Evolutionary conservation across 2,888 invertebrate genomes (phyloP), one percentile per base, ranked within the genome.

Genomic region (Drosophila robusta): DNA sequence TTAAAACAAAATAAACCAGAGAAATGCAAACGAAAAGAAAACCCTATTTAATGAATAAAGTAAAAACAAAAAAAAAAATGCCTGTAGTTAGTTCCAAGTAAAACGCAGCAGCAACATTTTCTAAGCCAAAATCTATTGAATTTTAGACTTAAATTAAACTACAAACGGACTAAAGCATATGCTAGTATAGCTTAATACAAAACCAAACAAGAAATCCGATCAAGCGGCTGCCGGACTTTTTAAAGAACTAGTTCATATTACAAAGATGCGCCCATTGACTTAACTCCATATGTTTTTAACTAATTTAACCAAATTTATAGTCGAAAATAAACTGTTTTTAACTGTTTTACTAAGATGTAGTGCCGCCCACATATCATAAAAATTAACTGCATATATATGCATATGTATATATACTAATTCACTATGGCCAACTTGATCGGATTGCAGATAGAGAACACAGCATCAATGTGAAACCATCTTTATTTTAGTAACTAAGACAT

Each of bases 21-120:
- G 42, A 57, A 70, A 57, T 62, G 61, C 65, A 45, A 74, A 42
- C 0, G 11, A 6, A 47, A 51, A 58, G 45, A 44, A 18, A 50
- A 66, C 66, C 46, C 26, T 34, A 42, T 29, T 29, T 51, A 58
- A 62, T 26, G 42, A 16, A 42, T 14, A 5, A 46, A 51, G 16
- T 42, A 16, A 36, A 42, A 47, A 49, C 26, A 34, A 56, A 60
- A 39, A 58, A 54, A 63, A 58, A 56, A 22, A 70, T 52, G 90
- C 87, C 89, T 88, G 89, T 90, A 90, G 90, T 83, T 90, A 90
- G 90, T 82, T 86, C 66, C 83, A 88, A 82, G 60, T 73, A 78
- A 75, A 65, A 62, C 32, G 63, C 62, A 65, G 55, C 69, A 74
- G 70, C 64, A 76, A 65, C 57, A 65, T 78, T 86, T 86, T 85